These are phyloP conservation scores for Cotesia glomerata DNA, from an alignment of 1,140 invertebrate genomes.

Conservation along the genomic window DNA sequence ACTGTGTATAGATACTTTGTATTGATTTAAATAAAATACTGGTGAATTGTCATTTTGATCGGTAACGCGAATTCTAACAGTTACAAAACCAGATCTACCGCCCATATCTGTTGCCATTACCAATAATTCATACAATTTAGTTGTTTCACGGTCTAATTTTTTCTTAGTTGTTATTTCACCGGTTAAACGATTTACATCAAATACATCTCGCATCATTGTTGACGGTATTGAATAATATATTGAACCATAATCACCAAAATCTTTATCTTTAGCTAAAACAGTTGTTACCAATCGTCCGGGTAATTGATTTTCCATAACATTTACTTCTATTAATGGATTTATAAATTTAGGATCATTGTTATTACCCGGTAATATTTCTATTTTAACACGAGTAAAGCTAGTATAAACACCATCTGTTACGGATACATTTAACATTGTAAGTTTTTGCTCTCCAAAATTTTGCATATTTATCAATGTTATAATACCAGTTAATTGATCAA, in stretches of 20 bases:
- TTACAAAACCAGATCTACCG: constrained; percentile 79
- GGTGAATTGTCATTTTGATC: constrained; percentile 92
- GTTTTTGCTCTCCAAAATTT: constrained; percentile 69
- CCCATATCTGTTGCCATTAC: constrained; percentile 88
- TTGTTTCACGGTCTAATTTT: constrained; percentile 79
- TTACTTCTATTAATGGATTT: constrained; percentile 76
- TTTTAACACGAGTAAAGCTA: constrained; percentile 79
- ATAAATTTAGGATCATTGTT: constrained; percentile 79
- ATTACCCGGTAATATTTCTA: constrained; percentile 83
- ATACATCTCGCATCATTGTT: constrained; percentile 76
- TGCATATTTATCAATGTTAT: constrained; percentile 73
- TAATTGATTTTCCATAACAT: constrained; percentile 80
- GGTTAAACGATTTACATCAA: constrained; percentile 77
- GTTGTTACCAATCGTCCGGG: constrained; percentile 76
- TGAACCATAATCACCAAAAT: constrained; percentile 81
- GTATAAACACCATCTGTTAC: constrained; percentile 92
- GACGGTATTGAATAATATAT: constrained; percentile 84
- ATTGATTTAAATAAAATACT: constrained; percentile 78
- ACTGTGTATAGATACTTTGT: constrained; percentile 74
- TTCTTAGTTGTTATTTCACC: constrained; percentile 81
- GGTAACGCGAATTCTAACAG: constrained; percentile 76
- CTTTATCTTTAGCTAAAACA: constrained; percentile 80
- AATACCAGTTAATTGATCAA: constrained; percentile 74
- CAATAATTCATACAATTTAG: constrained; percentile 77
- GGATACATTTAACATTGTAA: constrained; percentile 81